A percentile compares a stretch with the other conserved stretches of the same genome.
Evolutionary conservation across 2,113 vertebrate species (phyloP).

Genomic region (Gavialis gangeticus): DNA sequence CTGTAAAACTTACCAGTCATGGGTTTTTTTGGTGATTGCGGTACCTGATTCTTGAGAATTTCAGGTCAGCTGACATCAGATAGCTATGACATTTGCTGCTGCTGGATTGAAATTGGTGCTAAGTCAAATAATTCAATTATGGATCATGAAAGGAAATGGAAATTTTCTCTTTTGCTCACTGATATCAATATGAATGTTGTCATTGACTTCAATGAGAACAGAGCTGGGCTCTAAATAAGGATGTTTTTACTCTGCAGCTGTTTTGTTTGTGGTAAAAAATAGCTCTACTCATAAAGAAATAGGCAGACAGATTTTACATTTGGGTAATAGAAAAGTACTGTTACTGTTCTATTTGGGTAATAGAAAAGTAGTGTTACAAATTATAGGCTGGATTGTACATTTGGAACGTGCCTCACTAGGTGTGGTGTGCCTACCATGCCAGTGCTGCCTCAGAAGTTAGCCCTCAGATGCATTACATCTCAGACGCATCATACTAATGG

Average conservation of each 20-base stretch:
- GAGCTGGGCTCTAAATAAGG: neutral
- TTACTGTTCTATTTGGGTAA: neutral
- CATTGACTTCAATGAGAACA: neutral
- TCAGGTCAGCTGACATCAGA: neutral
- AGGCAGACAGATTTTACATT: neutral
- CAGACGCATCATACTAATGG: neutral
- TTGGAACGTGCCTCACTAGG: neutral
- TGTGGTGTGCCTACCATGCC: neutral
- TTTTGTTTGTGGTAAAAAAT: neutral
- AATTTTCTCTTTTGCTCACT: neutral
- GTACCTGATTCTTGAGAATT: rapidly evolving
- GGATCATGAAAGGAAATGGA: neutral
- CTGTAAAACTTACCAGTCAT: neutral
- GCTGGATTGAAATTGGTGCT: neutral
- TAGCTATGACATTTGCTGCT: neutral
- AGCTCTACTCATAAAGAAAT: neutral
- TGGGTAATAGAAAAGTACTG: conserved; percentile 47
- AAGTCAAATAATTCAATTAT: neutral
- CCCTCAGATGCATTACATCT: no score
- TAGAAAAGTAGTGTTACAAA: conserved; percentile 25
- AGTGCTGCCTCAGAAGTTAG: neutral
- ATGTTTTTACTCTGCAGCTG: neutral
- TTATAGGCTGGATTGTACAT: neutral
- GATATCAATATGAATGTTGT: neutral
- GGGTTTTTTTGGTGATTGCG: neutral